Base-by-base conservation (phyloP, 2,113 vertebrate genomes). In the Erythrocercus mccallii region DNA sequence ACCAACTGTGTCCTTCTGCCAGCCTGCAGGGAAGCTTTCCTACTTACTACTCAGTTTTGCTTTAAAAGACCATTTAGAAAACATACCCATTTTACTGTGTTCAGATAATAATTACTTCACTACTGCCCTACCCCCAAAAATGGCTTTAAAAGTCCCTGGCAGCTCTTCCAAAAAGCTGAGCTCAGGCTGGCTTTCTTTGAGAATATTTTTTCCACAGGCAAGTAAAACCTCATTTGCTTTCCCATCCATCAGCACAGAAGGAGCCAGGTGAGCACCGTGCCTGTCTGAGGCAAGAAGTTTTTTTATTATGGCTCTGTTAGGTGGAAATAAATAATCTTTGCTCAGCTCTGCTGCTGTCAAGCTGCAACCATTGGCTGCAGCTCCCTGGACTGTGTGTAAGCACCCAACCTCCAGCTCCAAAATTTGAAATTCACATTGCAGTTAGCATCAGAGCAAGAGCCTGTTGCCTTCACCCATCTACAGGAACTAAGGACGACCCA, bases 1-100 rank as follows among this genome's bases (percentile, higher is more conserved):
- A 91, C 89, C 91, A 96, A 94, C 92, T 92, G 86, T 65, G 70
- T 91, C 95, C 93, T 97, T 97, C 94, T 95, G 94, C 90, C 95
- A 91, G 95, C 88, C 96, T 94, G 74, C 74, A 95, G 94, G 92
- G 96, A 96, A 97, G 76, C 94, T 79, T 88, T 81, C 25, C 86
- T 86, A 84, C 84, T 96, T 83, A 87, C 91, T 71, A 81, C 93
- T 92, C 79, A 94, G 77, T 84, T 97, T 95, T 90, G 58, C 84
- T 96, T 95, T 95, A 92, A 96, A 62, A 78, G 80, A 86, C 56
- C 80, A 69, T 96, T 95, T 92, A 94, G 92, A 74, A 97, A 93
- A 94, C 76, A 92, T 94, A 88, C 81, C 48, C 88, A 64, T 93
- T 97, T 96, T 92, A 70, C 23, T 62, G 27, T 0, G 0, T 62